phyloP scores from a whole-genome alignment of 2,888 invertebrate species.

The Harmothoe impar region DNA sequence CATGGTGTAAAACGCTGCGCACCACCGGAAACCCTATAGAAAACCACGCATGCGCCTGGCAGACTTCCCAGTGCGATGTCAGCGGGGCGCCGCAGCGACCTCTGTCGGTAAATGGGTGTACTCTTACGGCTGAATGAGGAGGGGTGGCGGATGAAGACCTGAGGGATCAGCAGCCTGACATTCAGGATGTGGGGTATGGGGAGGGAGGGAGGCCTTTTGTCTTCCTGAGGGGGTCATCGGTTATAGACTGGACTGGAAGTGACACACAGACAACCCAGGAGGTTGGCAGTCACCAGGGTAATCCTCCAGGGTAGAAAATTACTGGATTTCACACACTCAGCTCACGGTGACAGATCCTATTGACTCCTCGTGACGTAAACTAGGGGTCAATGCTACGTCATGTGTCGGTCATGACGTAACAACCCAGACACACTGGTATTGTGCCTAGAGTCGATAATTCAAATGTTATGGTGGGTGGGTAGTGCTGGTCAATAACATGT shows the following conservation, averaged over 20 bases:
- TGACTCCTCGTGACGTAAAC: background rate
- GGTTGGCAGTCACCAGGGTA: too few species aligned
- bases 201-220: too few species aligned
- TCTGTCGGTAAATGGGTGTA: background rate
- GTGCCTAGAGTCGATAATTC: background rate
- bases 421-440: background rate
- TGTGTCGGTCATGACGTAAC: background rate
- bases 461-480: background rate
- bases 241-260: too few species aligned
- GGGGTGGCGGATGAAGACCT: background rate
- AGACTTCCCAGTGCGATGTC: conserved; percentile 26
- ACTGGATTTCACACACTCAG: too few species aligned
- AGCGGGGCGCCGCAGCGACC: background rate
- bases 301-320: too few species aligned
- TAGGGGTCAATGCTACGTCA: background rate
- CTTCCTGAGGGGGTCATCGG: too few species aligned
- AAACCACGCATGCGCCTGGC: conserved; percentile 22
- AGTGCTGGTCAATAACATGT: background rate
- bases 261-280: too few species aligned
- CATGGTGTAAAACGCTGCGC: background rate
- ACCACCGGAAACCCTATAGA: conserved; percentile 42
- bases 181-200: too few species aligned
- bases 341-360: too few species aligned
- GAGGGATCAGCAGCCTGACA: too few species aligned
- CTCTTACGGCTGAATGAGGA: background rate